phyloP scores from a whole-genome alignment of 2,113 vertebrate species.

The Salvelinus fontinalis region DNA sequence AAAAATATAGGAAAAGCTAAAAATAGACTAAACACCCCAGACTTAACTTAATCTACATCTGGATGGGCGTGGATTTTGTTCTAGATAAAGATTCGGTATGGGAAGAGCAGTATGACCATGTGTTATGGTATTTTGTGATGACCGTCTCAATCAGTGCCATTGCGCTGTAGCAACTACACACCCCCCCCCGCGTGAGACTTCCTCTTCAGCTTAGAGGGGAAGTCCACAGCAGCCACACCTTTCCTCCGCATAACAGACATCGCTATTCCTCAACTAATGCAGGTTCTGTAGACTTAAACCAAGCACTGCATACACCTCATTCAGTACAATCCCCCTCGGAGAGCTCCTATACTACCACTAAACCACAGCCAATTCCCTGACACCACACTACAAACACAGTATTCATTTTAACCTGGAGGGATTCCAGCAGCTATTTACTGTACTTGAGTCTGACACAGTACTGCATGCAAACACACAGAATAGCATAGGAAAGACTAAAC shows the following conservation, averaged over 20 bases:
- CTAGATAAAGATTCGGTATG: too few species aligned
- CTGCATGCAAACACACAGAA: not conserved
- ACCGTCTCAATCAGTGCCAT: too few species aligned
- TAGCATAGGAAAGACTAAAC: too few species aligned
- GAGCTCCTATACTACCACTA: slow-evolving; percentile 45
- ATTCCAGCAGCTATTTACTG: not conserved
- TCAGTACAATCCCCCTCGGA: slow-evolving; percentile 1
- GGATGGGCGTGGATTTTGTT: too few species aligned
- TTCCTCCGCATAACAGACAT: slow-evolving; percentile 59
- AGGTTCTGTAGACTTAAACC: slow-evolving; percentile 4
- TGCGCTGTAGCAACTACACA: too few species aligned
- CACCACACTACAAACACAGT: not conserved
- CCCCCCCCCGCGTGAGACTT: slow-evolving; percentile 35
- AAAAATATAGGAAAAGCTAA: too few species aligned
- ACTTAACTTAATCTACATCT: slow-evolving; percentile 10
- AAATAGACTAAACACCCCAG: slow-evolving; percentile 15
- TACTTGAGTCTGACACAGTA: too few species aligned
- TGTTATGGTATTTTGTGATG: not conserved
- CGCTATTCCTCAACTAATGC: slow-evolving; percentile 47
- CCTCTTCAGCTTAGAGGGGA: slow-evolving; percentile 55
- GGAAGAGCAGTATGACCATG: too few species aligned
- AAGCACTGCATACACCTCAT: not conserved
- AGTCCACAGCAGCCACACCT: slow-evolving; percentile 69
- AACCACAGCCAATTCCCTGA: not conserved
- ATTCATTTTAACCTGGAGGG: slow-evolving; percentile 2